Evolutionary conservation across 2,797 vertebrate species (phyloP), one percentile per base, ranked within the genome.

Genomic region (Trichosurus vulpecula): DNA sequence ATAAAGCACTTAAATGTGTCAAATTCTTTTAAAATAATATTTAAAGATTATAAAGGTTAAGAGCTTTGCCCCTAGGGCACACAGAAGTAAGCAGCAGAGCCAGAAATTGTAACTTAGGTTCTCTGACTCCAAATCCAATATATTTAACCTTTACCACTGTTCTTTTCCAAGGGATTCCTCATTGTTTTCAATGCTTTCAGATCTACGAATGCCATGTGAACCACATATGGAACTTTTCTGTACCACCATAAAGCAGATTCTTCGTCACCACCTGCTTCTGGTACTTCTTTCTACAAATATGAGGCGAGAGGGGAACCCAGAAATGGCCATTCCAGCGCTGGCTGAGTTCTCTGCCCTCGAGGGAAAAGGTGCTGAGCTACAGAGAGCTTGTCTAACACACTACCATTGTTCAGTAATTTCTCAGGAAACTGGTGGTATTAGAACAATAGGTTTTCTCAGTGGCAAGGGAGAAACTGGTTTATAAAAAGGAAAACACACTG

Each of bases 1-100:
- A n/a, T 51, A 92, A 54, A 90, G 52, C 74, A 58, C 52, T n/a
- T n/a, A 56, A 96, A 94, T 47, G 54, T 30, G n/a, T 95, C 81
- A 58, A 53, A 31, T 87, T 95, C 10, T 90, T 52, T 96, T 61
- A 54, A 96, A 97, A 93, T 31, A 95, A 91, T 30, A 96, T 95
- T 96, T 95, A 95, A 95, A n/a, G n/a, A n/a, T n/a, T n/a, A n/a
- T n/a, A n/a, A 61, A 57, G 27, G 56, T 2, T 31, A 12, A 61
- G 31, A 61, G 31, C 12, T 16, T n/a, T 66, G 61, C 13, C 61
- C 35, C 35, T 13, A 35, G 31, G 35, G 13, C 31, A 66, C 35
- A 66, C 31, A 30, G 57, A 30, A 35, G 13, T 66, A n/a, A 66
- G 61, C 2, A 12, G 31, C 57, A 61, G 30, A 12, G 31, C 14